These are phyloP conservation scores for Charanyca ferruginea DNA, from an alignment of 2,888 invertebrate species.

Conservation along the genomic window DNA sequence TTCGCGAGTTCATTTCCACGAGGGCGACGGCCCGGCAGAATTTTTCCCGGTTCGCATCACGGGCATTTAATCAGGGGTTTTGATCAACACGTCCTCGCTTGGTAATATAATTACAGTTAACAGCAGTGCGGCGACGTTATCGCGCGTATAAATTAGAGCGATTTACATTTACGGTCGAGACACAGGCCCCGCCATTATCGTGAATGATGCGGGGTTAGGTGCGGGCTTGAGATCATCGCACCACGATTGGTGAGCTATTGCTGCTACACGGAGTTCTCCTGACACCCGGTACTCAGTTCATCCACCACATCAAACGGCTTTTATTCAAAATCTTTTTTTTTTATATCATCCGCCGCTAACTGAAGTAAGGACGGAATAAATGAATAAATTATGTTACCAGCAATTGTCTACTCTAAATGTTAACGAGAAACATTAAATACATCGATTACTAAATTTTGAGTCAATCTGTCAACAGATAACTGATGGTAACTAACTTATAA, in stretches of 20 bases:
- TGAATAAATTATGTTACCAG: conserved; percentile 51
- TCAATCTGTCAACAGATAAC: conserved; percentile 18
- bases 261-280: conserved; percentile 51
- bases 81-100: conserved; percentile 90
- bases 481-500: conserved; percentile 11
- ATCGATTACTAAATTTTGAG: conserved; percentile 46
- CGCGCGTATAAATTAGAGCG: conserved; percentile 90
- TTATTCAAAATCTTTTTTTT: conserved; percentile 53
- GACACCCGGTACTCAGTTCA: conserved; percentile 32
- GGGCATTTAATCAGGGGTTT: conserved; percentile 87
- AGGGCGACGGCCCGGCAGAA: conserved; percentile 67
- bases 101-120: conserved; percentile 91
- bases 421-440: conserved; percentile 56
- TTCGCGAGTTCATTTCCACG: conserved; percentile 65
- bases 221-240: conserved; percentile 81
- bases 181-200: conserved; percentile 87
- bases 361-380: conserved; percentile 52
- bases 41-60: conserved; percentile 81
- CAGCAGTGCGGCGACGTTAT: conserved; percentile 90
- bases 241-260: conserved; percentile 67
- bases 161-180: conserved; percentile 90
- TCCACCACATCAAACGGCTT: conserved; percentile 47
- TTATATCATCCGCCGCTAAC: conserved; percentile 40
- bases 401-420: conserved; percentile 52
- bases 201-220: conserved; percentile 88